phyloP scores from a whole-genome alignment of 2,797 vertebrate genomes.

The Malurus splendens region DNA sequence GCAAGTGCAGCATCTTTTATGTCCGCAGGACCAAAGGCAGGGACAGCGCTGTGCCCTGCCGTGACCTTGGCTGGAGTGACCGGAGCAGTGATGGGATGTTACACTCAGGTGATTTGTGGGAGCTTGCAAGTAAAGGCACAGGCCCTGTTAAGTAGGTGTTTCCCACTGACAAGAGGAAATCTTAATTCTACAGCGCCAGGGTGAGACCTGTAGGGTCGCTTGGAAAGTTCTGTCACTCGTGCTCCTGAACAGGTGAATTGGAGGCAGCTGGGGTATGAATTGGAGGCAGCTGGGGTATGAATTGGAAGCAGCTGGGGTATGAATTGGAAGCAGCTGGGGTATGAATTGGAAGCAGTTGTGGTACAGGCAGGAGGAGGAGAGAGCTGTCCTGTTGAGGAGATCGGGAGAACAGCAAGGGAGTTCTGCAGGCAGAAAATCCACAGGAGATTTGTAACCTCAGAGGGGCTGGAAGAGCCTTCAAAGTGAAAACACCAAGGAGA shows the following conservation, averaged over 20 bases:
- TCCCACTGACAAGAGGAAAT: not conserved
- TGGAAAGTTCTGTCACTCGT: not conserved
- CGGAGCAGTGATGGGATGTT: fast-evolving
- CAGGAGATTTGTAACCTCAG: not conserved
- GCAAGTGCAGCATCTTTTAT: fast-evolving
- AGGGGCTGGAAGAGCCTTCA: not conserved
- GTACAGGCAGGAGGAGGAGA: too few relatives aligned
- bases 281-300: too few relatives aligned
- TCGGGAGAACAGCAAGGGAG: not conserved
- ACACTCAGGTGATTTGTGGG: fast-evolving
- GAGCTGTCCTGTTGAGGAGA: not conserved
- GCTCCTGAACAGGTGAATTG: not conserved
- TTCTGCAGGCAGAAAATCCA: not conserved
- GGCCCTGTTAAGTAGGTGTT: not conserved
- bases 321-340: not conserved
- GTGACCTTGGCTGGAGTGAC: not conserved
- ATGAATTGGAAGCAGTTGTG: too few relatives aligned
- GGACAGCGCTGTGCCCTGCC: fast-evolving
- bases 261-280: too few relatives aligned
- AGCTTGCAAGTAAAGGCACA: fast-evolving
- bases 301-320: not conserved
- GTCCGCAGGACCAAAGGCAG: fast-evolving
- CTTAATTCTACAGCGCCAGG: too few relatives aligned
- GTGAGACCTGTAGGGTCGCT: not conserved
- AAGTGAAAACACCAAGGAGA: not conserved